Evolutionary conservation across 2,113 vertebrate species (phyloP), one percentile per base, ranked within the genome.

Genomic region (Solea senegalensis): DNA sequence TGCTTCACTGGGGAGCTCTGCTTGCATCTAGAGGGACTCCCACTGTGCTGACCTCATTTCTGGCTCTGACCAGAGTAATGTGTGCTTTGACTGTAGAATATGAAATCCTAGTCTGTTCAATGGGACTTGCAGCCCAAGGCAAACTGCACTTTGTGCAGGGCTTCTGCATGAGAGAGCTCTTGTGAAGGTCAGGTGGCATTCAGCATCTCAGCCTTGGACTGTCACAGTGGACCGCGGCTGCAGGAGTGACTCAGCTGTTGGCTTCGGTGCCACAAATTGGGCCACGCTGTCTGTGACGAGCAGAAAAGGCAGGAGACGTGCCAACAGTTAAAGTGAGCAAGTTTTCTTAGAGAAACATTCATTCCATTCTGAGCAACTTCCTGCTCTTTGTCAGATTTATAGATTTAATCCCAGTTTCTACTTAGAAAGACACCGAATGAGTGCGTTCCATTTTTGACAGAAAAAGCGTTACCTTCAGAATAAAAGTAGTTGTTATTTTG

Each of bases 1-100:
- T 50, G 48, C 71, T 59, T 70, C 64, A 72, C 72, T 61, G 55
- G 53, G 72, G 78, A 45, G 76, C 74, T 84, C 84, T 74, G 53
- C 81, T 83, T 12, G 81, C 77, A 86, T 83, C 68, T 69, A 72
- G 78, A 79, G 61, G 80, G 81, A 69, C 84, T 82, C 88, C 87
- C 21, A 64, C 84, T 88, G 88, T 63, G 79, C 65, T 91, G 90
- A 88, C 90, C 90, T 91, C 83, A 88, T 88, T 89, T 76, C 83
- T 72, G 79, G 68, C 76, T 83, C 70, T 76, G 85, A 73, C 81
- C 84, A 68, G 68, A 69, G 87, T 88, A 88, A 87, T 90, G 86
- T 91, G 87, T 82, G 84, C 86, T 80, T 74, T 86, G 75, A 86
- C 86, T 80, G 72, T 44, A 11, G 74, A 78, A 85, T 5, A 78